Conservation (phyloP, 53 echinoderm and acorn worm genomes). For the Stichopus horrens region DNA sequence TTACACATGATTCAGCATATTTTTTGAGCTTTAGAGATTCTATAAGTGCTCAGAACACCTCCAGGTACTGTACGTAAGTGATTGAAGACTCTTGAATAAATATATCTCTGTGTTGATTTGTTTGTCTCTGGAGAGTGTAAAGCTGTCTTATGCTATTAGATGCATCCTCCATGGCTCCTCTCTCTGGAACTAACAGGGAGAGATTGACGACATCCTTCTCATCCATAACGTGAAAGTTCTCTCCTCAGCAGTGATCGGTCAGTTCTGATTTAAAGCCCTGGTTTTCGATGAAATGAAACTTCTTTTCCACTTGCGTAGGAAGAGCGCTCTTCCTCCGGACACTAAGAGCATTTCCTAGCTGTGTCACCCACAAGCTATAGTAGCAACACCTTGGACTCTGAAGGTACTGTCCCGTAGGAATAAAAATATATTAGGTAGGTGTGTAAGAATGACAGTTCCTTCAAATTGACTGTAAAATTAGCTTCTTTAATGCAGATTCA, state of each 20-base stretch:
- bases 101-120: not conserved
- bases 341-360: no score
- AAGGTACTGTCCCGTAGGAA: not conserved
- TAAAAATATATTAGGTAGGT: not conserved
- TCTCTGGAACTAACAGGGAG: not conserved
- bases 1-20: no score
- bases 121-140: not conserved
- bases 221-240: no score
- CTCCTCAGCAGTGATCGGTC: no score
- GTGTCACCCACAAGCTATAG: no score
- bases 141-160: not conserved
- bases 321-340: not conserved
- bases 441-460: not conserved
- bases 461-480: constrained; percentile 24
- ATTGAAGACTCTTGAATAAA: no score
- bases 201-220: not conserved
- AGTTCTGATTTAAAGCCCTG: no score
- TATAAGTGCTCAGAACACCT: no score
- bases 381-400: not conserved
- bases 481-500: not conserved
- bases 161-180: not conserved
- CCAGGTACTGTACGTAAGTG: no score
- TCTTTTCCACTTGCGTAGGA: not conserved
- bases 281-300: no score
- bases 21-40: no score